Conservation (phyloP, 2,113 vertebrate species). For the Forbesichthys agassizii region DNA sequence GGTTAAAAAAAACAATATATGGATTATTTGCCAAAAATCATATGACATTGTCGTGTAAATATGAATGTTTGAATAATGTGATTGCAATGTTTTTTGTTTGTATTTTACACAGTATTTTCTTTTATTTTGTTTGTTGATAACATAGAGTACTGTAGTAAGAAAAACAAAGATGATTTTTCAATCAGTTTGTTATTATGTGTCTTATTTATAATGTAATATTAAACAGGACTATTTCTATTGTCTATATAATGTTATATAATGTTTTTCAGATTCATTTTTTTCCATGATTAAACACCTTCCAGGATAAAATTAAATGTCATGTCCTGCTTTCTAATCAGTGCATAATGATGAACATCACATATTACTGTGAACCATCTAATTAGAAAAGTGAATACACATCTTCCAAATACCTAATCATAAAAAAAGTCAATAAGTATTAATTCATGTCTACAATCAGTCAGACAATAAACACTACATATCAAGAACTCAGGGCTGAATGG, state of each 20-base stretch:
- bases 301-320: constrained; percentile 3
- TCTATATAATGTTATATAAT: constrained; percentile 41
- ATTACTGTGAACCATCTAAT: too few species aligned
- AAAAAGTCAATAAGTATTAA: too few species aligned
- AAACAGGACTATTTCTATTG: constrained; percentile 20
- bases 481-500: too few species aligned
- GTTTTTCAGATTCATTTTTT: constrained; percentile 48
- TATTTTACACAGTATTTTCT: constrained; percentile 29
- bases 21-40: constrained; percentile 2
- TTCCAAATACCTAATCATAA: too few species aligned
- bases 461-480: too few species aligned
- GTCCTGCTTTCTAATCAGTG: not conserved
- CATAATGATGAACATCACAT: not conserved
- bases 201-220: constrained; percentile 56
- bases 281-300: constrained; percentile 60
- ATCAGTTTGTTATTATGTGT: constrained; percentile 48
- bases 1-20: not conserved
- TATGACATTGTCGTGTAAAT: constrained; percentile 49
- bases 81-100: constrained; percentile 6
- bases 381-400: too few species aligned
- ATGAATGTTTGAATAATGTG: constrained; percentile 32
- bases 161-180: constrained; percentile 39
- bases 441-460: too few species aligned
- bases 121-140: constrained; percentile 13
- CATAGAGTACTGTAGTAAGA: constrained; percentile 33